Evolutionary conservation across 2,113 vertebrate species (phyloP), one percentile per base, ranked within the genome.

Genomic region (Rhabdornis inornatus): DNA sequence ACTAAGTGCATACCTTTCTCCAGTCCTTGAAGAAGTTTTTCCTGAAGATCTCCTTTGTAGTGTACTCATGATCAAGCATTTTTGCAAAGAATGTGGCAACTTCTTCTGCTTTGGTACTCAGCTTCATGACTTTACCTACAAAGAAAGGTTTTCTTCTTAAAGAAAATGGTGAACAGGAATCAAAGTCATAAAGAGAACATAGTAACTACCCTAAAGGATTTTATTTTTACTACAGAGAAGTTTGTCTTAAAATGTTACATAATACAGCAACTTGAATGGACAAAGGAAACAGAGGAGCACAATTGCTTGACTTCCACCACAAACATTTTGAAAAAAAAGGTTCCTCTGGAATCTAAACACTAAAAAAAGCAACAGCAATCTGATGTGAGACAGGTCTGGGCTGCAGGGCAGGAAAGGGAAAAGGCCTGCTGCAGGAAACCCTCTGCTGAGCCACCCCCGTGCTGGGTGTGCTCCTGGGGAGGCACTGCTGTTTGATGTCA

Each of bases 11-110:
- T 98, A 99, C 99, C 99, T 99, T 99, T 90, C 98, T 98, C 99
- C 99, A 99, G 97, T 99, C 99, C 94, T 99, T 99, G 94, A 98
- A 99, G 92, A 99, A 99, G 97, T 99, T 99, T 98, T 99, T 99
- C 96, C 98, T 99, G 96, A 99, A 99, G 96, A 99, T 98, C 84
- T 99, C 99, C 96, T 99, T 99, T 75, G 99, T 99, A 96, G 99
- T 99, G 98, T 99, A 99, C 94, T 99, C 99, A 15, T 99, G 99
- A 95, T 99, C 99, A 89, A 99, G 98, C 99, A 99, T 99, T 98
- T 99, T 99, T 95, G 98, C 98, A 97, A 99, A 99, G 97, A 99
- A 99, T 1, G 99, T 99, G 83, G 99, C 99, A 61, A 99, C 99
- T 98, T 99, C 99, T 98, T 99, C 99, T 69, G 99, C 99, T 97